These are phyloP conservation scores for Leptinotarsa defecta DNA, from an alignment of 1,140 invertebrate genomes.

Conservation along the genomic window DNA sequence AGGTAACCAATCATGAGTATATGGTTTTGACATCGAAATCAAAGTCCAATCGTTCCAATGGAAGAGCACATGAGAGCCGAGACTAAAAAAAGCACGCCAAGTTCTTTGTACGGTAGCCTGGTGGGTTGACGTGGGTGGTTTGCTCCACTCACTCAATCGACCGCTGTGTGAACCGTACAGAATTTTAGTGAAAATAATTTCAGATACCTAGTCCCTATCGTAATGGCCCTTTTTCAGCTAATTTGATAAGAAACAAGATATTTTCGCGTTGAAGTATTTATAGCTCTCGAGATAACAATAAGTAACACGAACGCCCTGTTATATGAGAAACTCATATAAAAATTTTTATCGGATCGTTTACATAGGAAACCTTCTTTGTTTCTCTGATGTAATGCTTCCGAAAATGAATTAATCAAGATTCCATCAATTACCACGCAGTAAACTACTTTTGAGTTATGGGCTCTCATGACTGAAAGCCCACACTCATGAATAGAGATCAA, in stretches of 20 bases:
- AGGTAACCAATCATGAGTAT: too few species aligned
- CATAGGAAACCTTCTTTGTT: slow-evolving; percentile 6
- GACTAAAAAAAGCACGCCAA: too few species aligned
- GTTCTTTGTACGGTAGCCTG: too few species aligned
- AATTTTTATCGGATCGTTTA: neutral
- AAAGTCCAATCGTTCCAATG: too few species aligned
- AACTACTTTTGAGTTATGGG: neutral
- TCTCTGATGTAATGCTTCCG: neutral
- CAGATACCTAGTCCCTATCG: neutral
- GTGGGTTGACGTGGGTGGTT: too few species aligned
- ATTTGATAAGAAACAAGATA: neutral
- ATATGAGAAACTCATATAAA: neutral
- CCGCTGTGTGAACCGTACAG: too few species aligned
- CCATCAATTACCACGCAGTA: neutral
- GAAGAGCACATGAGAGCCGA: too few species aligned
- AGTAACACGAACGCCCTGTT: neutral
- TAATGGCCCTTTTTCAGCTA: neutral
- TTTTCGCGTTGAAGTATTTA: neutral
- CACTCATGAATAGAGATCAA: neutral
- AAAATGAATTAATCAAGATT: neutral
- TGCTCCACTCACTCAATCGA: too few species aligned
- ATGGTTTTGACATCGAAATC: too few species aligned
- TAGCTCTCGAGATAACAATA: neutral
- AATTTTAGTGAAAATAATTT: too few species aligned
- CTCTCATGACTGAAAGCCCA: neutral